Evolutionary conservation across 2,797 vertebrate species (phyloP).

Genomic region (Aulostomus chinensis): DNA sequence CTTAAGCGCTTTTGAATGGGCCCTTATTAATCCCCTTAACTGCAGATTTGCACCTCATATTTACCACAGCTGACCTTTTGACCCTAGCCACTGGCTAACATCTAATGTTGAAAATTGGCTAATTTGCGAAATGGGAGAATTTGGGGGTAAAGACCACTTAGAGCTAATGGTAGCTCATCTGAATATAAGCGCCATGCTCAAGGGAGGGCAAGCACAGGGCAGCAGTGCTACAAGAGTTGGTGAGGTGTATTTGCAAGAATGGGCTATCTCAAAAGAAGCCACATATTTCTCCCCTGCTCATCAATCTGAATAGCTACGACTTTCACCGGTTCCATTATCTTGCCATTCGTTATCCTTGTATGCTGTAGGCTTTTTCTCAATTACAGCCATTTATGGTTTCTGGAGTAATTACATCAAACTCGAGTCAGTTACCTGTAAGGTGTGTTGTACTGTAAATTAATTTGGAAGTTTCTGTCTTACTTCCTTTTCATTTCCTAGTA

Average conservation of each 20-base stretch:
- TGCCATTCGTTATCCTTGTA: constrained; percentile 79
- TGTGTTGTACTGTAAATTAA: constrained; percentile 84
- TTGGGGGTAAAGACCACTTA: constrained; percentile 74
- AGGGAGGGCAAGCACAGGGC: constrained; percentile 61
- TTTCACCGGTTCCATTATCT: constrained; percentile 79
- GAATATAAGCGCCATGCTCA: constrained; percentile 60
- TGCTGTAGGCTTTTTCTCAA: constrained; percentile 84
- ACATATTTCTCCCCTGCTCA: constrained; percentile 61
- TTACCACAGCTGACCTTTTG: constrained; percentile 75
- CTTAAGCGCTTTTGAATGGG: constrained; percentile 50
- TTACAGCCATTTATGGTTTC: constrained; percentile 82
- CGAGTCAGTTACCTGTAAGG: constrained; percentile 83
- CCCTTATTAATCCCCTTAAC: constrained; percentile 64
- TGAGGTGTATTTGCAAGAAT: constrained; percentile 64
- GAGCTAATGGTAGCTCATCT: constrained; percentile 75
- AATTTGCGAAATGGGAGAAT: constrained; percentile 76
- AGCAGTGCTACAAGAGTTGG: constrained; percentile 45
- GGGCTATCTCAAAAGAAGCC: constrained; percentile 73
- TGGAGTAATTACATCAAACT: constrained; percentile 84
- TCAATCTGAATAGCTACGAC: constrained; percentile 69
- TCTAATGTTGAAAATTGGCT: constrained; percentile 71
- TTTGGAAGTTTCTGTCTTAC: constrained; percentile 80
- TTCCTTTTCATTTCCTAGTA: constrained; percentile 79
- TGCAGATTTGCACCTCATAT: constrained; percentile 66
- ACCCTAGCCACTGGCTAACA: constrained; percentile 73